These are phyloP conservation scores for Saturnia pavonia DNA, from an alignment of 2,888 invertebrate genomes.

Conservation along the genomic window DNA sequence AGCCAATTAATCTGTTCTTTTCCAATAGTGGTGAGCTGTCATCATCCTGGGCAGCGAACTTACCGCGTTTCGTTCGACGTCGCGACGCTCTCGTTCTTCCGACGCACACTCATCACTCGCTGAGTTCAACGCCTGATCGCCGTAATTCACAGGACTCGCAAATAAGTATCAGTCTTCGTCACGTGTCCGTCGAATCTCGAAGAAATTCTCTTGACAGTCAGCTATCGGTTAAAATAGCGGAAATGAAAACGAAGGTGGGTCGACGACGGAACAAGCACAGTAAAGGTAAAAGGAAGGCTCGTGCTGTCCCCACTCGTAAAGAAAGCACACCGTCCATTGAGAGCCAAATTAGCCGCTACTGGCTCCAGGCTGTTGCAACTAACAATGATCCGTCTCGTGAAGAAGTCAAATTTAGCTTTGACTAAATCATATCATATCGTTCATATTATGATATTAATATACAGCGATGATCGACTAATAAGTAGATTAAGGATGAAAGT, in stretches of 20 bases:
- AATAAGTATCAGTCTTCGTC: slow-evolving; percentile 89
- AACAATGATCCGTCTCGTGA: slow-evolving; percentile 81
- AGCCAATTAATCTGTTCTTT: not conserved
- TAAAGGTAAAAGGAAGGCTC: slow-evolving; percentile 69
- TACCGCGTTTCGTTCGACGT: slow-evolving; percentile 92
- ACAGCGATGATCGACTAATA: not conserved
- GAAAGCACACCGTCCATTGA: slow-evolving; percentile 92
- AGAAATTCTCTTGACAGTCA: slow-evolving; percentile 95
- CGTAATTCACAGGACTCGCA: slow-evolving; percentile 85
- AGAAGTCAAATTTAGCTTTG: slow-evolving; percentile 75
- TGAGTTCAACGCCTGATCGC: slow-evolving; percentile 80
- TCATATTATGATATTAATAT: slow-evolving; percentile 4
- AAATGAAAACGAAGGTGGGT: slow-evolving; percentile 88
- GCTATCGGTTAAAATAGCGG: slow-evolving; percentile 91
- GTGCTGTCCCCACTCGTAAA: slow-evolving; percentile 67
- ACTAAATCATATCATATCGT: slow-evolving; percentile 44
- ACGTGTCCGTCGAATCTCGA: slow-evolving; percentile 92
- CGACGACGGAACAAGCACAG: slow-evolving; percentile 74
- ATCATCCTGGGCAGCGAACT: slow-evolving; percentile 95
- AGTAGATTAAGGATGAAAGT: slow-evolving; percentile 8
- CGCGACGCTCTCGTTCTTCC: slow-evolving; percentile 89
- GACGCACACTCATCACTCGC: slow-evolving; percentile 72
- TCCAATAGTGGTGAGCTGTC: slow-evolving; percentile 88
- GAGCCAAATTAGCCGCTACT: slow-evolving; percentile 87
- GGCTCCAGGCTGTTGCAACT: slow-evolving; percentile 83